Percentiles rank a stretch among this genome's conserved stretches.
Evolutionary conservation across 30 jellyfish, hydroid and myxozoan species (phyloP).

Genomic region (Catostylus mosaicus): DNA sequence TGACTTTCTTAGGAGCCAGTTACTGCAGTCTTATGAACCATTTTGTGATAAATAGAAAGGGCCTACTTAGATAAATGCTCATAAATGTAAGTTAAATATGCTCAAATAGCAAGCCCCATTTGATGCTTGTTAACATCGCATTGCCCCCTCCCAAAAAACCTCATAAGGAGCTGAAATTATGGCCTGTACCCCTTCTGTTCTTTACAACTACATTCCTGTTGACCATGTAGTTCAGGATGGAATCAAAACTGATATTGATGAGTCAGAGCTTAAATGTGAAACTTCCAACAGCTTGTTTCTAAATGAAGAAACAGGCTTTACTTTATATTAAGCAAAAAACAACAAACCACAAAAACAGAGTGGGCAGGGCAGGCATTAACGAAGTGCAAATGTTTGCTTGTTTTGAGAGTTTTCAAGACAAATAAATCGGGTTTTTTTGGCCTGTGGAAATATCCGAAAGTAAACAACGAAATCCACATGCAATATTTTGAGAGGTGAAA

Average conservation of each 20-base stretch:
- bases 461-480: conserved; percentile 15
- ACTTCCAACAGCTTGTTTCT: background rate
- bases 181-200: too few species aligned
- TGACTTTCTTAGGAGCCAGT: background rate
- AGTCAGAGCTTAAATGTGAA: background rate
- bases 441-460: conserved; percentile 15
- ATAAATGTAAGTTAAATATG: too few species aligned
- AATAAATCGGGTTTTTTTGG: background rate
- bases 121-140: too few species aligned
- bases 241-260: background rate
- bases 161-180: too few species aligned
- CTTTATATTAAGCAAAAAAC: background rate
- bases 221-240: too few species aligned
- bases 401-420: background rate
- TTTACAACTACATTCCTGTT: too few species aligned
- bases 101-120: too few species aligned
- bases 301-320: background rate
- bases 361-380: conserved; percentile 31
- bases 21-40: background rate
- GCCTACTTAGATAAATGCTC: too few species aligned
- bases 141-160: too few species aligned
- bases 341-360: conserved; percentile 1
- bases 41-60: background rate
- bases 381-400: conserved; percentile 25
- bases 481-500: background rate